Percentiles rank a stretch among this genome's conserved stretches.
phyloP scores from a whole-genome alignment of 2,888 invertebrate genomes.

The Urechis unicinctus region DNA sequence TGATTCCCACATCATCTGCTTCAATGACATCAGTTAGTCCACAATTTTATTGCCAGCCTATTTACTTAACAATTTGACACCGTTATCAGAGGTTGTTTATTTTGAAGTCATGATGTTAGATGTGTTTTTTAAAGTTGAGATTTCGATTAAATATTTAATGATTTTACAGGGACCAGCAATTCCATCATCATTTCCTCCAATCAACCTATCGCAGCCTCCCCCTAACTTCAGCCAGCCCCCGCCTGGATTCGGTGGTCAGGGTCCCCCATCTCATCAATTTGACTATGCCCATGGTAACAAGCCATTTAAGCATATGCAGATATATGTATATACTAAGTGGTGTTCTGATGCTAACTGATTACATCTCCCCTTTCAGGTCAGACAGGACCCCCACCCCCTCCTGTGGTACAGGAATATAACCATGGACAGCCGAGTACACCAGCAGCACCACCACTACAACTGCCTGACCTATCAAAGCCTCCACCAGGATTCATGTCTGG shows the following conservation, averaged over 20 bases:
- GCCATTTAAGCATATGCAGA: neutral
- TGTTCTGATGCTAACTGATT: neutral
- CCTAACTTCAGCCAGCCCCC: slow-evolving; percentile 31
- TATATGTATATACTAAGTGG: neutral
- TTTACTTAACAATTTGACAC: no score
- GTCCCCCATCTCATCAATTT: slow-evolving; percentile 29
- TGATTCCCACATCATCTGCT: no score
- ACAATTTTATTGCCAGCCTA: no score
- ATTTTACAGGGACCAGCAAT: no score
- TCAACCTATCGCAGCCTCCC: slow-evolving; percentile 19
- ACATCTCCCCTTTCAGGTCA: neutral
- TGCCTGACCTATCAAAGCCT: slow-evolving; percentile 34
- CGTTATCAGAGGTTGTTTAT: no score
- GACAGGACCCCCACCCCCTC: slow-evolving; percentile 4
- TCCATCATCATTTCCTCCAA: slow-evolving; percentile 15
- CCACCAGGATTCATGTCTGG: slow-evolving; percentile 32
- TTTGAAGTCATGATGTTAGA: no score
- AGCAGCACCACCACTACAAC: slow-evolving; percentile 9
- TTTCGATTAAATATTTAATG: no score
- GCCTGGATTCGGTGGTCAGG: slow-evolving; percentile 30
- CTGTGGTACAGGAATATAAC: slow-evolving; percentile 13
- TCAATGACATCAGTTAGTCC: no score
- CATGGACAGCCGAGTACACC: slow-evolving; percentile 10
- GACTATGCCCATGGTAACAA: slow-evolving; percentile 29
- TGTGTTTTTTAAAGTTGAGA: no score